These are phyloP conservation scores for Rhamphomyia laevipes DNA, from an alignment of 2,888 invertebrate genomes.

Conservation along the genomic window DNA sequence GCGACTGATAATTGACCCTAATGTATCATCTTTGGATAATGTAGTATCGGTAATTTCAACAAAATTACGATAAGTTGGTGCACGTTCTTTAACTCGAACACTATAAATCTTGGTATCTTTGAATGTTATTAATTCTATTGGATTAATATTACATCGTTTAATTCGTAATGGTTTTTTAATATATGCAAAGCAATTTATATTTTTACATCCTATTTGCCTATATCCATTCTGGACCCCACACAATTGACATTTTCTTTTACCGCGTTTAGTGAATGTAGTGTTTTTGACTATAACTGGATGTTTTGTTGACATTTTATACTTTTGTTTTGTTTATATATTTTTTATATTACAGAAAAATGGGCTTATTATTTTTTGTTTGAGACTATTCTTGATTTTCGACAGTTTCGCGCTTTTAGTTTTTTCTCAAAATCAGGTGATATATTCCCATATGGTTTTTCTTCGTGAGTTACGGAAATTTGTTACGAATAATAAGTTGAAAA, in stretches of 20 bases:
- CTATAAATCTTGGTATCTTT: slow-evolving; percentile 53
- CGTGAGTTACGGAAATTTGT: too few relatives aligned
- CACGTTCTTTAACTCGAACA: slow-evolving; percentile 53
- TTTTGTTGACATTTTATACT: too few relatives aligned
- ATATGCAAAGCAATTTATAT: background rate
- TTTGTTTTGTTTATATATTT: too few relatives aligned
- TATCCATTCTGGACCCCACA: background rate
- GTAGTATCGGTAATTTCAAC: slow-evolving; percentile 45
- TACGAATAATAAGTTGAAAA: too few relatives aligned
- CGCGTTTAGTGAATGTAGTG: background rate
- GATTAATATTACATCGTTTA: slow-evolving; percentile 18
- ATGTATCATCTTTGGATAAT: slow-evolving; percentile 30
- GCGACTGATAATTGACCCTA: slow-evolving; percentile 29
- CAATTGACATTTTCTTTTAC: background rate
- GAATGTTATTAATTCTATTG: slow-evolving; percentile 44
- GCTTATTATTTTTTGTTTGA: too few relatives aligned
- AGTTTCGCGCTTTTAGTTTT: too few relatives aligned
- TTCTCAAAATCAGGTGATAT: too few relatives aligned
- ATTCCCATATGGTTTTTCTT: too few relatives aligned
- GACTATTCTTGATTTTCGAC: too few relatives aligned
- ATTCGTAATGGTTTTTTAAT: background rate
- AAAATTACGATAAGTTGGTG: slow-evolving; percentile 60
- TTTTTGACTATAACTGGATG: too few relatives aligned
- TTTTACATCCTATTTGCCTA: background rate
- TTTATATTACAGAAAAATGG: too few relatives aligned